Evolutionary conservation across 2,797 vertebrate species (phyloP).

Genomic region (Eulemur mongoz): DNA sequence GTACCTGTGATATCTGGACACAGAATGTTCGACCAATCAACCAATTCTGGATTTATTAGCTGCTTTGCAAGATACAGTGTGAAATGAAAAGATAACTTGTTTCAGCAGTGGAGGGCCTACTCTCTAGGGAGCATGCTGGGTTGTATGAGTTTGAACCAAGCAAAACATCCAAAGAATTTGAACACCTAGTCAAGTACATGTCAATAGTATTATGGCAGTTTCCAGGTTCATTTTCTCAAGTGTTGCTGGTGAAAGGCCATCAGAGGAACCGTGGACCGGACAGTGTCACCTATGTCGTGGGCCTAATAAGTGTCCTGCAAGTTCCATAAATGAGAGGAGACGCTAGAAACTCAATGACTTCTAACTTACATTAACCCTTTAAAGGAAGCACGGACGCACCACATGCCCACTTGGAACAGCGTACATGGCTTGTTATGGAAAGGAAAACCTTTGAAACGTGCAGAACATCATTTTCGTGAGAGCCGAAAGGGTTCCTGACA

Average conservation of each 20-base stretch:
- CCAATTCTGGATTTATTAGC: not conserved
- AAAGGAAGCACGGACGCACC: not conserved
- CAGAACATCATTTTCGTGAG: not conserved
- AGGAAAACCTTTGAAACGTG: not conserved
- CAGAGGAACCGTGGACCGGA: not conserved
- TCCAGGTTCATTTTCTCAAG: slow-evolving; percentile 32
- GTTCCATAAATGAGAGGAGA: slow-evolving; percentile 12
- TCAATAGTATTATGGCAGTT: not conserved
- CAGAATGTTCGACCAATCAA: slow-evolving; percentile 16
- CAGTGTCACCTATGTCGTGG: not conserved
- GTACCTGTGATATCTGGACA: not conserved
- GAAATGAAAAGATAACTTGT: not conserved
- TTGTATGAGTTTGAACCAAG: slow-evolving; percentile 5
- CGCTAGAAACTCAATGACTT: slow-evolving; percentile 1
- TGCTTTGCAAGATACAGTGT: not conserved
- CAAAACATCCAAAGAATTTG: slow-evolving; percentile 48
- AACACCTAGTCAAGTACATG: not conserved
- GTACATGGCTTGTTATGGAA: not conserved
- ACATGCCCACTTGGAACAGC: not conserved
- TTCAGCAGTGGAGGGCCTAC: not conserved
- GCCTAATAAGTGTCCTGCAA: slow-evolving; percentile 18
- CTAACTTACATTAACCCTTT: slow-evolving; percentile 44
- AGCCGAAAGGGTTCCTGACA: not conserved
- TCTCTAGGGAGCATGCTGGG: not conserved
- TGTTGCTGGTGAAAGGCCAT: not conserved